These are phyloP conservation scores for Dipodomys stephensi DNA, from an alignment of 2,113 vertebrate species.

Conservation along the genomic window DNA sequence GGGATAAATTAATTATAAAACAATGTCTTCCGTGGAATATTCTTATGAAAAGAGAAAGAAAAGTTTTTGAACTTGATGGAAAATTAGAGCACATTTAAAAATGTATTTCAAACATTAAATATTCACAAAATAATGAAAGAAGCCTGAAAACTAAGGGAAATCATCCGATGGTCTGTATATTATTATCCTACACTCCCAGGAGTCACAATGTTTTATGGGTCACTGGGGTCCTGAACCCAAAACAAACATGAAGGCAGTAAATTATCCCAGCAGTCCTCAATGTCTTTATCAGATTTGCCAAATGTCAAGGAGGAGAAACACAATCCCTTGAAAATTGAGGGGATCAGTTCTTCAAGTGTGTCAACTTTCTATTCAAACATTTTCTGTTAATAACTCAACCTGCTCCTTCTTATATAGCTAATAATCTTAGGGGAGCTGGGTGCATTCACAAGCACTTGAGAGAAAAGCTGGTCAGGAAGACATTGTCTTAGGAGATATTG, in stretches of 20 bases:
- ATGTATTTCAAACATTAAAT: background rate
- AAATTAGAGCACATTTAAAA: constrained; percentile 30
- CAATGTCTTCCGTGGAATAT: background rate
- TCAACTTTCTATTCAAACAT: constrained; percentile 32
- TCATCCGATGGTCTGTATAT: constrained; percentile 66
- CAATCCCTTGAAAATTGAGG: background rate
- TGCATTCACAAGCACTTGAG: background rate
- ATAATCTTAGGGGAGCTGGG: background rate
- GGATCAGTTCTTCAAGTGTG: constrained; percentile 8
- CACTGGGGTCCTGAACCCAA: constrained; percentile 80
- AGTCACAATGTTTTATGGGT: constrained; percentile 80
- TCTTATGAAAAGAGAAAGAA: constrained; percentile 7
- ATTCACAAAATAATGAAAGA: constrained; percentile 67
- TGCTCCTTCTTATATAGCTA: background rate
- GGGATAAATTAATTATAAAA: constrained; percentile 9
- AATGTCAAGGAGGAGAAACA: constrained; percentile 42
- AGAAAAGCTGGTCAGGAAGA: background rate
- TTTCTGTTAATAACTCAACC: background rate
- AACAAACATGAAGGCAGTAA: constrained; percentile 80
- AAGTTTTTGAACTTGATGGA: constrained; percentile 5
- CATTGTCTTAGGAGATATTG: background rate
- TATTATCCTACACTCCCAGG: constrained; percentile 79
- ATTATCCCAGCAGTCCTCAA: constrained; percentile 80
- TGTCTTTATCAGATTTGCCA: constrained; percentile 72
- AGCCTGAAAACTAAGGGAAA: constrained; percentile 41